Evolutionary conservation across 2,113 vertebrate genomes (phyloP).

Genomic region (Cyprinodon brontotheroides): DNA sequence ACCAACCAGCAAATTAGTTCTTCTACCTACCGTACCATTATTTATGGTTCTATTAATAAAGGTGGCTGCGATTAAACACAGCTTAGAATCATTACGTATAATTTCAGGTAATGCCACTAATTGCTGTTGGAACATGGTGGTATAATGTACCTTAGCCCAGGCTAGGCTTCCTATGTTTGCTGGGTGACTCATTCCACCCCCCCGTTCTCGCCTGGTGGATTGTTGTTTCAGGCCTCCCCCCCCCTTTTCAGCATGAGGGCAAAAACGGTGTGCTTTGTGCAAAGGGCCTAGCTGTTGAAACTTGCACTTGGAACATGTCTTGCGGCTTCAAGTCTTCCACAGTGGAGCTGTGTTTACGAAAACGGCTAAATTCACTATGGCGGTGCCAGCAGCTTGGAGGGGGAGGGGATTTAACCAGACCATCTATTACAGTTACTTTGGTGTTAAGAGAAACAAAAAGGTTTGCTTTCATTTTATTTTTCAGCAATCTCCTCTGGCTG

Average conservation of each 20-base stretch:
- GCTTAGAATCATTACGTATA: conserved; percentile 14
- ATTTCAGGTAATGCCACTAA: conserved; percentile 20
- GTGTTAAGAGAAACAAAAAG: background rate
- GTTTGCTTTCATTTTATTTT: conserved; percentile 38
- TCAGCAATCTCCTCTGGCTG: conserved; percentile 44
- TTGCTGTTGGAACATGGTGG: conserved; percentile 14
- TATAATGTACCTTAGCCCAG: conserved; percentile 24
- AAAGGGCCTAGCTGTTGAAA: conserved; percentile 59
- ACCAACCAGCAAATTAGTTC: background rate
- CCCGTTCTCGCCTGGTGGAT: conserved; percentile 54
- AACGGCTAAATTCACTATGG: conserved; percentile 52
- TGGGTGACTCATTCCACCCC: conserved; percentile 51
- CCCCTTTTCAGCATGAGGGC: conserved; percentile 47
- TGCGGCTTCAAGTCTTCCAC: conserved; percentile 40
- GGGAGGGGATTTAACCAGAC: conserved; percentile 30
- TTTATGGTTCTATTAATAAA: conserved; percentile 22
- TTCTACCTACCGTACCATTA: background rate
- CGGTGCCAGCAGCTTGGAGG: conserved; percentile 43
- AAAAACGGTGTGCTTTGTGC: conserved; percentile 72
- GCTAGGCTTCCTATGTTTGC: conserved; percentile 49
- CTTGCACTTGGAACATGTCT: conserved; percentile 68
- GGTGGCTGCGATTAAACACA: conserved; percentile 24
- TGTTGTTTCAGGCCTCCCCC: conserved; percentile 74
- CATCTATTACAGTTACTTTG: conserved; percentile 26
- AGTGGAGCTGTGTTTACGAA: conserved; percentile 59